A percentile compares a stretch with the other conserved stretches of the same genome.
Conservation (phyloP, 1,140 invertebrate genomes). For the Philopotamus ludificatus region DNA sequence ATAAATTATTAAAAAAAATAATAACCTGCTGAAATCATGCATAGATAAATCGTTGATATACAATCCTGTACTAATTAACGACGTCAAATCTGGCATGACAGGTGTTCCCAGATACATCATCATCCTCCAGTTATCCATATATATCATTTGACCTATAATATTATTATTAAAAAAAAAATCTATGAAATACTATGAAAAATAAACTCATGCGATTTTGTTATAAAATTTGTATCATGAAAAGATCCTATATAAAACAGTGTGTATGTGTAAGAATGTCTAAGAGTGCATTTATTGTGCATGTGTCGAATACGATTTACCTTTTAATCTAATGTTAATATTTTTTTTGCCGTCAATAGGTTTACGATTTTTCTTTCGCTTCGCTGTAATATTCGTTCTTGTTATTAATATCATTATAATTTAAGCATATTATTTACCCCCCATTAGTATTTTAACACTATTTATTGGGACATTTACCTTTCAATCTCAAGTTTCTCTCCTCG, state of each 20-base stretch:
- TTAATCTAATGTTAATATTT: constrained; percentile 33
- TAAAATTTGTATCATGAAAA: no score
- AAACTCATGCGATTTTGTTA: no score
- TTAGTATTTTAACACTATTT: no score
- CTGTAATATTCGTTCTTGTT: constrained; percentile 23
- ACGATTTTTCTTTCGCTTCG: constrained; percentile 20
- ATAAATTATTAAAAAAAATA: not conserved
- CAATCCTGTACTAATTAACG: constrained; percentile 83
- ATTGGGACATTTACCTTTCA: constrained; percentile 69
- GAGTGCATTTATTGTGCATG: constrained; percentile 1
- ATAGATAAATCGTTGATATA: constrained; percentile 97
- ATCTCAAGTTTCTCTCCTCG: constrained; percentile 68
- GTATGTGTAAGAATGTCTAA: no score
- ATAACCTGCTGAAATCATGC: constrained; percentile 92
- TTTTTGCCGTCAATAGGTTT: constrained; percentile 24
- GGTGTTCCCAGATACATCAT: constrained; percentile 96
- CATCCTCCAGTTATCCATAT: constrained; percentile 96
- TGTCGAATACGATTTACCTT: constrained; percentile 28
- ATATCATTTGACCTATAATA: constrained; percentile 92
- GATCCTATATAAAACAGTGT: no score
- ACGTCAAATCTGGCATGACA: constrained; percentile 89
- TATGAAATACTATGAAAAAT: no score
- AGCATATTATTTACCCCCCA: no score
- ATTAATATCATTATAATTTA: not conserved
- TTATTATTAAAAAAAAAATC: no score